Base-by-base conservation (phyloP, 2,797 vertebrate species). In the Gadopsis bispinosus region DNA sequence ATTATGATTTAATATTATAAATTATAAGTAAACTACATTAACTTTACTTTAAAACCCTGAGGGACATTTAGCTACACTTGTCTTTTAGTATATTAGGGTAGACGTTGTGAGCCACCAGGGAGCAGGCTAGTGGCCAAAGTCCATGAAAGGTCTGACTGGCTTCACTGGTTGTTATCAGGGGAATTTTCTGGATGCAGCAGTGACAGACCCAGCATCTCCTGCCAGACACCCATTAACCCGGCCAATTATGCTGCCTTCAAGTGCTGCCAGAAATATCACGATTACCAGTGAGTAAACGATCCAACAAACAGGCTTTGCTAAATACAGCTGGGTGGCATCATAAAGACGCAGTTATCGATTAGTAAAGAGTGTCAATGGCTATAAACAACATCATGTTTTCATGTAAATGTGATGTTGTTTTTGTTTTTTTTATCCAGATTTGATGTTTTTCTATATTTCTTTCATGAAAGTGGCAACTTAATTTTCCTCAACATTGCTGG, bases 191-290 rank as follows among this genome's bases (percentile, higher is more conserved):
- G 77, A 51, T 35, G 63, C 77, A 14, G 54, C 43, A 69, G 51
- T 35, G 31, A 55, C 68, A 43, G 51, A 29, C 13, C 35, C 48
- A 33, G 7, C 47, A 11, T 69, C 59, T 51, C 53, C 51, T 22
- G 45, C 64, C 81, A 65, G 65, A 69, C 55, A 4, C 65, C 65
- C 73, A 81, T 41, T 75, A 69, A 75, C 62, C 11, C 53, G 58
- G 31, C 22, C 43, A 54, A 22, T 64, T 55, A 60, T 43, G 22
- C 41, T 56, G 67, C 48, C 56, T 58, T 58, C 51, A 69, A 1
- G 41, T 63, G 50, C 80, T 53, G 71, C 75, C 67, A 60, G 66
- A 75, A 70, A 75, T 59, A 67, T 75, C 66, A 48, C 41, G 37
- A 60, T 70, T 26, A 48, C 11, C 26, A 47, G 35, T 8, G 41